Evolutionary conservation across 2,113 vertebrate genomes (phyloP).

Genomic region (Cyprinus carpio): DNA sequence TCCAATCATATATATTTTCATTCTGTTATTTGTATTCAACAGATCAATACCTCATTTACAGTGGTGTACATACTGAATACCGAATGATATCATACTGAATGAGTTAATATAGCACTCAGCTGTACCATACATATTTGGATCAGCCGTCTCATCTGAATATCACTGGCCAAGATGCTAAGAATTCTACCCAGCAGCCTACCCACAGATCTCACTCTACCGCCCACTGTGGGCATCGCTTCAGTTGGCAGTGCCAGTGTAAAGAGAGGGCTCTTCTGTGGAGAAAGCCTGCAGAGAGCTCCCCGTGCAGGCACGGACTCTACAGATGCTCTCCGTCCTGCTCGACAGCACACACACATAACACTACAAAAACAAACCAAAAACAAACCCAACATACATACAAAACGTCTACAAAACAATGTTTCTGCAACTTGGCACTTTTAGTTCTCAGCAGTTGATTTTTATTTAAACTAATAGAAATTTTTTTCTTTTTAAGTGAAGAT

Average conservation of each 20-base stretch:
- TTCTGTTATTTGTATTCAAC: neutral
- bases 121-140: neutral
- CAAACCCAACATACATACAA: neutral
- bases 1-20: neutral
- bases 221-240: slow-evolving; percentile 17
- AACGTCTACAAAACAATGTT: neutral
- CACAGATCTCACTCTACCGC: slow-evolving; percentile 18
- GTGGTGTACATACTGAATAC: no score
- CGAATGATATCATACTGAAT: neutral
- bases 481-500: neutral
- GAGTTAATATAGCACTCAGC: neutral
- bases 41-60: neutral
- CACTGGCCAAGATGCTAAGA: slow-evolving; percentile 52
- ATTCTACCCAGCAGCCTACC: slow-evolving; percentile 27
- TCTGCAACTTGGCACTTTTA: neutral
- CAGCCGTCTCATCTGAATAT: neutral
- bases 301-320: slow-evolving; percentile 12
- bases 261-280: slow-evolving; percentile 6
- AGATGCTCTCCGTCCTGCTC: slow-evolving; percentile 26
- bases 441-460: neutral
- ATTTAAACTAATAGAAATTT: neutral
- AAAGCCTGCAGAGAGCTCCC: slow-evolving; percentile 16
- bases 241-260: slow-evolving; percentile 12
- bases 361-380: slow-evolving; percentile 4
- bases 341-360: neutral